Conservation (phyloP, 2,113 vertebrate genomes). For the Phalacrocorax aristotelis region DNA sequence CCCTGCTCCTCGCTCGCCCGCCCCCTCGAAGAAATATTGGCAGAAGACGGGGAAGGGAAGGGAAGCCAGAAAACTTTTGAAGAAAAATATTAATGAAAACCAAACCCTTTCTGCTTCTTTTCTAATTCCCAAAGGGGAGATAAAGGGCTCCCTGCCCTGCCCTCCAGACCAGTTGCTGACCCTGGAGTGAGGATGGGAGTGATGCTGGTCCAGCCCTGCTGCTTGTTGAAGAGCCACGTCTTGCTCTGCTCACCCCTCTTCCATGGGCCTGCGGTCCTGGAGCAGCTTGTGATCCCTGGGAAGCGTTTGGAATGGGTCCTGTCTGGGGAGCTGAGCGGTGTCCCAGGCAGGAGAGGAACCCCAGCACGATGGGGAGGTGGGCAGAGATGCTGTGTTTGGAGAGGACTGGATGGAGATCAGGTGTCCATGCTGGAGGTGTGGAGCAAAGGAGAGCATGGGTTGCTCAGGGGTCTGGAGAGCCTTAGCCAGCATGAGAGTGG, state of each 20-base stretch:
- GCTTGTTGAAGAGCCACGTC: fast-evolving
- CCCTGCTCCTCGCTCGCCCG: constrained; percentile 35
- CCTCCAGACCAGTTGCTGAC: not conserved
- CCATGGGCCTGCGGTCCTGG: not conserved
- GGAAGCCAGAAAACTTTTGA: constrained; percentile 59
- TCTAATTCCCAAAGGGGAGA: not conserved
- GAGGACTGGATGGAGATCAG: not conserved
- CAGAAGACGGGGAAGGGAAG: constrained; percentile 21
- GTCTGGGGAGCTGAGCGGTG: not conserved
- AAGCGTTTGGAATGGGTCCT: not conserved
- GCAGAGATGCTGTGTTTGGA: not conserved
- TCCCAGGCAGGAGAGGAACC: not conserved
- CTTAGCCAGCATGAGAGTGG: not conserved
- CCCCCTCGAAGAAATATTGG: constrained; percentile 58
- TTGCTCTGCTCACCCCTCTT: not conserved
- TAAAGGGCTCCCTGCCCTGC: not conserved
- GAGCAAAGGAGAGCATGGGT: not conserved
- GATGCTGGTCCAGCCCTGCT: not conserved
- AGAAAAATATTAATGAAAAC: constrained; percentile 65
- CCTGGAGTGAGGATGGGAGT: fast-evolving
- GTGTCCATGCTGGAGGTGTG: not conserved
- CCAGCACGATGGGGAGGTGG: not conserved
- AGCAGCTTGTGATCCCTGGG: not conserved
- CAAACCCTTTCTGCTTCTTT: constrained; percentile 7
- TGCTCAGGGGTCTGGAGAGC: not conserved